These are phyloP conservation scores for Euplexia lucipara DNA, from an alignment of 2,888 invertebrate genomes.

Conservation along the genomic window DNA sequence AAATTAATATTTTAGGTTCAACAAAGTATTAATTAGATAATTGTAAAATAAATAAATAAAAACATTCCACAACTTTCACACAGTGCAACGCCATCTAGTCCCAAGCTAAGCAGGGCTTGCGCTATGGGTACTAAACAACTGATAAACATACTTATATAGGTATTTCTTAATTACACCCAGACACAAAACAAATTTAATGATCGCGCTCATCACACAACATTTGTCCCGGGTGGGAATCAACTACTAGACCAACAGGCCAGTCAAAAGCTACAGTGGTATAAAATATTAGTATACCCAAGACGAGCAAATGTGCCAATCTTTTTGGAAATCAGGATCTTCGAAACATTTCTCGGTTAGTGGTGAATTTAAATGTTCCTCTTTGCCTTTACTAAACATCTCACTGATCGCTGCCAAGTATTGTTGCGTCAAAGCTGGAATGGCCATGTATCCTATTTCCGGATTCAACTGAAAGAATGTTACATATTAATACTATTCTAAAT, in stretches of 20 bases:
- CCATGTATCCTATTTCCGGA: slow-evolving; percentile 84
- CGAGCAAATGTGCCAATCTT: slow-evolving; percentile 84
- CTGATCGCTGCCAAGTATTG: slow-evolving; percentile 82
- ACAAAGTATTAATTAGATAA: too few species aligned
- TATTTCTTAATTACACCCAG: too few species aligned
- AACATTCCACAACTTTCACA: too few species aligned
- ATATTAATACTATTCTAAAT: not conserved
- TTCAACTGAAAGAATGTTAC: slow-evolving; percentile 71
- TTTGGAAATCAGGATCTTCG: slow-evolving; percentile 79
- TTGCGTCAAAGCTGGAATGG: slow-evolving; percentile 82
- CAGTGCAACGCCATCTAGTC: too few species aligned
- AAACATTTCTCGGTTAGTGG: slow-evolving; percentile 82
- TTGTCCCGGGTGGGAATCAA: too few species aligned
- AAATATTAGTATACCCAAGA: slow-evolving; percentile 76
- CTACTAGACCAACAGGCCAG: too few species aligned
- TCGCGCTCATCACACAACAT: too few species aligned
- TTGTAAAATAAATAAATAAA: too few species aligned
- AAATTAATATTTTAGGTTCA: not conserved
- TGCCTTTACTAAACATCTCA: slow-evolving; percentile 75
- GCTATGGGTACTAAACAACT: too few species aligned
- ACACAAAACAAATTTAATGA: too few species aligned
- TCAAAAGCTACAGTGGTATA: not conserved
- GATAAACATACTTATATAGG: too few species aligned
- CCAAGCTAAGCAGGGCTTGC: too few species aligned
- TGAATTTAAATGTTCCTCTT: slow-evolving; percentile 78